These are phyloP conservation scores for Micrasema longulum DNA, from an alignment of 1,140 invertebrate species.

Conservation along the genomic window DNA sequence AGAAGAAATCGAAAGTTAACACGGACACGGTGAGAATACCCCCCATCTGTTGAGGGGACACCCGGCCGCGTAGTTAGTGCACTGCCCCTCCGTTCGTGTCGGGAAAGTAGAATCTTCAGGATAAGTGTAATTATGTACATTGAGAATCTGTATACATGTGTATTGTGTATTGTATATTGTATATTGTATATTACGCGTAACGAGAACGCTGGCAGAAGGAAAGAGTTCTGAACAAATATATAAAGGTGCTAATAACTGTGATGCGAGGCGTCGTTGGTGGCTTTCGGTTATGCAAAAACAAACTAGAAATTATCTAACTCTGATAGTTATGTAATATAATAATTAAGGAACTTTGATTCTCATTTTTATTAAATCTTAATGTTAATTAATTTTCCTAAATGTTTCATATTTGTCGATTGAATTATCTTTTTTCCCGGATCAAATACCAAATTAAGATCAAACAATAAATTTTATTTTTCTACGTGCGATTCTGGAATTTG, in stretches of 20 bases:
- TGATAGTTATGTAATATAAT: conserved; percentile 19
- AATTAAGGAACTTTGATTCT: conserved; percentile 31
- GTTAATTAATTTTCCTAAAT: too few species aligned
- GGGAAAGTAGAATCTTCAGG: conserved; percentile 11
- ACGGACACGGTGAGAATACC: conserved; percentile 42
- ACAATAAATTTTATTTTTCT: too few species aligned
- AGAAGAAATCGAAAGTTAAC: conserved; percentile 63
- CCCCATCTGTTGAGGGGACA: conserved; percentile 41
- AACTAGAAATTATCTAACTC: conserved; percentile 18
- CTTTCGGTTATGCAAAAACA: conserved; percentile 16
- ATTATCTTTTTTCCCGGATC: too few species aligned
- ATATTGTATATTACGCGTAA: too few species aligned
- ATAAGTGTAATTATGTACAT: not conserved
- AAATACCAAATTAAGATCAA: too few species aligned
- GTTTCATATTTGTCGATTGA: too few species aligned
- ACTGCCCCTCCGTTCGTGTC: not conserved
- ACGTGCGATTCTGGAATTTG: too few species aligned
- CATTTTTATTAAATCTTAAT: conserved; percentile 21
- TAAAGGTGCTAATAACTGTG: conserved; percentile 52
- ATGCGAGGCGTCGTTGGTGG: conserved; percentile 36
- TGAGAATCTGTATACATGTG: too few species aligned
- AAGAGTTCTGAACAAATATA: conserved; percentile 27
- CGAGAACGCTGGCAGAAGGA: not conserved
- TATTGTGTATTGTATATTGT: too few species aligned
- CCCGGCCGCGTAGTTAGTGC: not conserved